These are phyloP conservation scores for Dermochelys coriacea DNA, from an alignment of 2,797 vertebrate genomes.

Conservation along the genomic window DNA sequence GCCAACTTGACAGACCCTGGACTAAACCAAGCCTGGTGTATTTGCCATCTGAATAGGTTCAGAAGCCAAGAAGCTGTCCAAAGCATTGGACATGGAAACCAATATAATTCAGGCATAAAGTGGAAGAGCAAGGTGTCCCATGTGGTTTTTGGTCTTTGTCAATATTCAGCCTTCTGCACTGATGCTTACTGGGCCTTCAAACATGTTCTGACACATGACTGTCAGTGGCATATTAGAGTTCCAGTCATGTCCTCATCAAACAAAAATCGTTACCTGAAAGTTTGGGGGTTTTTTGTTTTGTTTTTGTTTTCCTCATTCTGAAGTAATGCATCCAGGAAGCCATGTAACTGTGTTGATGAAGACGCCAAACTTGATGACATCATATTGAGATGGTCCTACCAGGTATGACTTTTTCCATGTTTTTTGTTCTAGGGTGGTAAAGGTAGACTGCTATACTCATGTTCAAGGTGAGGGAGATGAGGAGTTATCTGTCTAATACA, in stretches of 20 bases:
- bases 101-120: not conserved
- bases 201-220: not conserved
- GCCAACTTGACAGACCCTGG: conserved; percentile 5
- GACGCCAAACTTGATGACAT: conserved; percentile 14
- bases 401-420: conserved; percentile 63
- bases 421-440: not conserved
- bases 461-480: not conserved
- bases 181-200: not conserved
- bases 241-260: not conserved
- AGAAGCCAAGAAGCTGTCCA: not conserved
- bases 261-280: not conserved
- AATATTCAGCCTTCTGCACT: not conserved
- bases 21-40: conserved; percentile 1
- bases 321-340: conserved; percentile 33
- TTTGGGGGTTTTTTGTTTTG: not conserved
- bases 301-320: not conserved
- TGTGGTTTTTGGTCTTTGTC: not conserved
- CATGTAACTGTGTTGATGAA: conserved; percentile 50
- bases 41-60: conserved; percentile 9
- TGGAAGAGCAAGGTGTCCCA: rapidly evolving
- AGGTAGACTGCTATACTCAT: not conserved
- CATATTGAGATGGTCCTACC: conserved; percentile 74
- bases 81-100: not conserved
- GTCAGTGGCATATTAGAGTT: not conserved
- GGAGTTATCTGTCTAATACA: not conserved